phyloP scores from a whole-genome alignment of 2,113 vertebrate genomes.

The Rhombomys opimus region DNA sequence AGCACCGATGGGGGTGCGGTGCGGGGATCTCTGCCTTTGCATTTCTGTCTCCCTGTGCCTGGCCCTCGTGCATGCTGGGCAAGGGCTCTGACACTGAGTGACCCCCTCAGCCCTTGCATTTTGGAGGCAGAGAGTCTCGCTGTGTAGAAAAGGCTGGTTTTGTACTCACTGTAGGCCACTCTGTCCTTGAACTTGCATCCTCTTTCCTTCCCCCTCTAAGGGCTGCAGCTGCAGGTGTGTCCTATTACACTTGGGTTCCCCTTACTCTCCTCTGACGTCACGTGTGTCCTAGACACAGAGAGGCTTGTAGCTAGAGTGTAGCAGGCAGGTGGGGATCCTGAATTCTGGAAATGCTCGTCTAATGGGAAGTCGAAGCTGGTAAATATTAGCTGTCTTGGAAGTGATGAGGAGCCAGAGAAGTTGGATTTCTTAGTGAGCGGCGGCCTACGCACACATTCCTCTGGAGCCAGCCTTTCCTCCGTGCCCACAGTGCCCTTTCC shows the following conservation, averaged over 20 bases:
- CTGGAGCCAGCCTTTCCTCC: not conserved
- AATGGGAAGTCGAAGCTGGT: not conserved
- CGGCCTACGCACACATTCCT: not conserved
- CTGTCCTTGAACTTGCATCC: not conserved
- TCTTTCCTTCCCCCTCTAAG: not conserved
- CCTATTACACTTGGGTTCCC: not conserved
- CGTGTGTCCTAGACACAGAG: not conserved
- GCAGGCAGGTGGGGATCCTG: not conserved
- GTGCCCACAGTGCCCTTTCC: not conserved
- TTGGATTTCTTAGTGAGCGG: not conserved
- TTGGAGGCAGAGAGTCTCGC: not conserved
- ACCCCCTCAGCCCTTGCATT: not conserved
- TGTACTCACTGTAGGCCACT: not conserved
- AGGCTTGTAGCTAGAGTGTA: rapidly evolving
- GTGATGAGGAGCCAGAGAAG: conserved; percentile 43
- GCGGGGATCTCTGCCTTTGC: too few species aligned
- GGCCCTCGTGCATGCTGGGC: not conserved
- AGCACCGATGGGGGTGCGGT: rapidly evolving
- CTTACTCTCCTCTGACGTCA: not conserved
- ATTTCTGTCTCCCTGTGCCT: too few species aligned
- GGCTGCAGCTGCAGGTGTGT: not conserved
- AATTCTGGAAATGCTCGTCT: conserved; percentile 22
- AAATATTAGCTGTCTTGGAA: conserved; percentile 57
- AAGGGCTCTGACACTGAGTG: not conserved
- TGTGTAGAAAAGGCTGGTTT: not conserved